These are phyloP conservation scores for Microcebus griseorufus DNA, from an alignment of 2,113 vertebrate genomes.

Conservation along the genomic window DNA sequence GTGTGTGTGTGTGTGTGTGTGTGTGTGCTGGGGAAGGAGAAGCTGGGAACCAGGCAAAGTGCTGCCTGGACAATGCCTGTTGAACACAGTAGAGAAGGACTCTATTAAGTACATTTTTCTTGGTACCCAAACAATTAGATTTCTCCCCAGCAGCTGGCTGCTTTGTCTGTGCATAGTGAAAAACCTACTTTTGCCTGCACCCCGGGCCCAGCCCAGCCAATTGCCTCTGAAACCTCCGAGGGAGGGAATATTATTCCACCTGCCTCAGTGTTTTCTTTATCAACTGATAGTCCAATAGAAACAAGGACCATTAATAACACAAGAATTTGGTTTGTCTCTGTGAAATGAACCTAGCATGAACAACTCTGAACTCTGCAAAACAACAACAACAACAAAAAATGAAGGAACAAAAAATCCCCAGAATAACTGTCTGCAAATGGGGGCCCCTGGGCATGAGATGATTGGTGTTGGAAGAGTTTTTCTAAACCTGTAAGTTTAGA, in stretches of 20 bases:
- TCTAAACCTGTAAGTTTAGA: not conserved
- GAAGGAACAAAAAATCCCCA: not conserved
- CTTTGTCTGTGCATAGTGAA: not conserved
- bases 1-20: not conserved
- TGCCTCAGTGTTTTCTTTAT: not conserved
- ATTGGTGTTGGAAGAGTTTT: not conserved
- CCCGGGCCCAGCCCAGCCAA: not conserved
- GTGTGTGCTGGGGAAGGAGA: not conserved
- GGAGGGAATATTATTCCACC: not conserved
- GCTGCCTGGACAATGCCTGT: not conserved
- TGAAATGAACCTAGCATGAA: not conserved
- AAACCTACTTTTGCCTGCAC: not conserved
- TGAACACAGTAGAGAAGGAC: not conserved
- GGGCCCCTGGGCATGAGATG: no score
- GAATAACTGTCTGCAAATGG: not conserved
- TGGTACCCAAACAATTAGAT: not conserved
- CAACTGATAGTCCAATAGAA: not conserved
- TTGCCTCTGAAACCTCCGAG: not conserved
- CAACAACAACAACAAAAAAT: not conserved
- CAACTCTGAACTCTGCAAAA: not conserved
- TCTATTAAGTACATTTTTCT: not conserved
- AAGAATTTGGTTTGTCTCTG: not conserved
- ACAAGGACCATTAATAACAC: not conserved
- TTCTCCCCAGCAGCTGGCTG: not conserved
- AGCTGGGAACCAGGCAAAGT: not conserved